Conservation (phyloP, 2,113 vertebrate genomes). For the Stercorarius parasiticus region DNA sequence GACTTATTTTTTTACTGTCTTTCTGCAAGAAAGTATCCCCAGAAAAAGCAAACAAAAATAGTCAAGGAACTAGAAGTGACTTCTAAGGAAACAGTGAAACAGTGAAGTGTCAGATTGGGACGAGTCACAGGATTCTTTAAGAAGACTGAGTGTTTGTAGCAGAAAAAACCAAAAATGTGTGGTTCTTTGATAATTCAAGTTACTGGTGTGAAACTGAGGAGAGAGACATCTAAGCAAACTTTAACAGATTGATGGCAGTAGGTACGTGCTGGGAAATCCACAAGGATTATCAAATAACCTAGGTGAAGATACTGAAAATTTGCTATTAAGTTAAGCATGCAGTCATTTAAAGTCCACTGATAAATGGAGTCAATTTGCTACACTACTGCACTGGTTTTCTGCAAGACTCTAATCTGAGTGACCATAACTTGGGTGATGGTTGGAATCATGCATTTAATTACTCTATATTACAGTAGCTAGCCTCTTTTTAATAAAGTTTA, state of each 20-base stretch:
- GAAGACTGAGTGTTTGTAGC: neutral
- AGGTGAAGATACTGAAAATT: neutral
- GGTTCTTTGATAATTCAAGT: neutral
- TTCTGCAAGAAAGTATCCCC: neutral
- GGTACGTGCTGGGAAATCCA: neutral
- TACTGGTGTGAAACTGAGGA: neutral
- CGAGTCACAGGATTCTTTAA: neutral
- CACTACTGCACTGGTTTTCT: neutral
- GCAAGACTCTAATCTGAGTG: neutral
- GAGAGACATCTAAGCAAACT: neutral
- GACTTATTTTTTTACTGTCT: neutral
- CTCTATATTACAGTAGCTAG: neutral
- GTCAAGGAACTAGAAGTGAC: neutral
- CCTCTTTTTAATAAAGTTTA: constrained; percentile 36
- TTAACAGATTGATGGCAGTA: neutral
- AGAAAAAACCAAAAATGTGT: neutral
- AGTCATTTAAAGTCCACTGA: neutral
- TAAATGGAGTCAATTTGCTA: neutral
- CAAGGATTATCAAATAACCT: neutral
- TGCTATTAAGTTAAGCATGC: neutral
- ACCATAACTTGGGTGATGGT: neutral
- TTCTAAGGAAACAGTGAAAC: neutral
- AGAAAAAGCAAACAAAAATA: neutral
- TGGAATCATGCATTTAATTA: neutral
- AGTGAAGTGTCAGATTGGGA: neutral